Base-by-base conservation (phyloP, 1,140 invertebrate genomes). In the Pogonomyrmex barbatus region DNA sequence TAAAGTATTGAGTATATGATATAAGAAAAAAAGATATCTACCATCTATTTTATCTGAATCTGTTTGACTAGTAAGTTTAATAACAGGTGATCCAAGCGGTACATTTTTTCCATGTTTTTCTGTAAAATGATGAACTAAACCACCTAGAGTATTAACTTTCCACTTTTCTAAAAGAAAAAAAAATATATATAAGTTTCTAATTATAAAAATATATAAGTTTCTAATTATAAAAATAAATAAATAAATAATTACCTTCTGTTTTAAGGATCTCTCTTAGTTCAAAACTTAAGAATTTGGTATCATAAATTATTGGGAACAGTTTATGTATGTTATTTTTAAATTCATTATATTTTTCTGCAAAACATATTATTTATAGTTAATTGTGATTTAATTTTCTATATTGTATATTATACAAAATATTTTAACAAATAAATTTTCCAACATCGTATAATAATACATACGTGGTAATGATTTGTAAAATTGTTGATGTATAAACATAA, bases 241-340 rank as follows among this genome's bases (percentile, higher is more conserved):
- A 39, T 39, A 54, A 71, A 33, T 12, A 45, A 73, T 91, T 92
- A 94, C 92, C 91, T 89, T 96, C 93, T 88, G 94, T 94, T 93
- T 94, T 39, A 96, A 87, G 81, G 58, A 92, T 85, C 54, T 90
- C 93, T 33, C 88, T 93, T 89, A 97, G 92, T 88, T 96, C 93
- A 94, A 95, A 96, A 82, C 96, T 96, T 39, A 98, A 95, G 87
- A 95, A 95, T 94, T 97, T 98, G 0, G 97, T 98, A 89, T 98
- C 97, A 92, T 95, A 97, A 58, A 98, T 95, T 36, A 89, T 75
- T 12, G 97, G 97, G 94, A 98, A 97, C 24, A 97, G 70, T 60
- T 92, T 86, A 85, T 96, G 94, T 9, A 97, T 94, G 71, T 96
- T 95, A 56, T 94, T 93, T 93, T 98, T 98, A 90, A 97, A 98